Percentiles rank a stretch among this genome's conserved stretches.
These are phyloP conservation scores for Eudyptes chrysolophus DNA, from an alignment of 2,113 vertebrate genomes.

Conservation along the genomic window DNA sequence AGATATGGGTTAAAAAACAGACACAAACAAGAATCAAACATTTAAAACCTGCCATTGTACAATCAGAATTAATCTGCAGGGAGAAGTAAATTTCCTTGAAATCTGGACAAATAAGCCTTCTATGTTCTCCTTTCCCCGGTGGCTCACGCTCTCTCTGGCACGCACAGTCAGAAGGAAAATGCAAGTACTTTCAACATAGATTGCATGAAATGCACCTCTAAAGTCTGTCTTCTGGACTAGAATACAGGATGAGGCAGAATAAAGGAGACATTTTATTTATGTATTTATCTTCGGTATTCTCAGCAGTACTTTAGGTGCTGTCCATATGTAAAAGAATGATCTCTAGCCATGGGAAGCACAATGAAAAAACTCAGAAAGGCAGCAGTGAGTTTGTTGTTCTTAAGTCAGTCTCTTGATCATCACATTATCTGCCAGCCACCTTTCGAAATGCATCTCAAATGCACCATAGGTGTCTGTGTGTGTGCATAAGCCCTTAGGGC, in stretches of 20 bases:
- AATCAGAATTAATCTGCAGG: conserved; percentile 26
- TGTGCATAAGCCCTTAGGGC: conserved; percentile 17
- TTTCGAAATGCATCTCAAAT: neutral
- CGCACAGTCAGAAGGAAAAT: neutral
- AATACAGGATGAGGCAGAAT: neutral
- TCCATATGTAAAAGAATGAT: neutral
- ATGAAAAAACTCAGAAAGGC: neutral
- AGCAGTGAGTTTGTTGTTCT: neutral
- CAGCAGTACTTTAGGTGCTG: neutral
- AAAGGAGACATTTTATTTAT: neutral
- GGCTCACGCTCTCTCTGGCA: neutral
- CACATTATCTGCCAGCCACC: neutral
- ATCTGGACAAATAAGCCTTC: conserved; percentile 31
- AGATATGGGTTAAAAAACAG: conserved; percentile 82
- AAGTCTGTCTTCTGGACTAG: neutral
- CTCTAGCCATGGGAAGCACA: neutral
- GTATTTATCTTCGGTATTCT: neutral
- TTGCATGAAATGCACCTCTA: neutral
- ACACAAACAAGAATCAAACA: conserved; percentile 60
- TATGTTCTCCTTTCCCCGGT: neutral
- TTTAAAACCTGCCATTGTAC: conserved; percentile 41
- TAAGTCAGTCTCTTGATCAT: neutral
- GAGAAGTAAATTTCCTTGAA: conserved; percentile 46
- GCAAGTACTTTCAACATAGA: neutral
- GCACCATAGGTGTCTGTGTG: neutral